Percentiles rank a stretch among this genome's conserved stretches.
Evolutionary conservation across 1,140 invertebrate genomes (phyloP).

Genomic region (Polypedilum pembai): DNA sequence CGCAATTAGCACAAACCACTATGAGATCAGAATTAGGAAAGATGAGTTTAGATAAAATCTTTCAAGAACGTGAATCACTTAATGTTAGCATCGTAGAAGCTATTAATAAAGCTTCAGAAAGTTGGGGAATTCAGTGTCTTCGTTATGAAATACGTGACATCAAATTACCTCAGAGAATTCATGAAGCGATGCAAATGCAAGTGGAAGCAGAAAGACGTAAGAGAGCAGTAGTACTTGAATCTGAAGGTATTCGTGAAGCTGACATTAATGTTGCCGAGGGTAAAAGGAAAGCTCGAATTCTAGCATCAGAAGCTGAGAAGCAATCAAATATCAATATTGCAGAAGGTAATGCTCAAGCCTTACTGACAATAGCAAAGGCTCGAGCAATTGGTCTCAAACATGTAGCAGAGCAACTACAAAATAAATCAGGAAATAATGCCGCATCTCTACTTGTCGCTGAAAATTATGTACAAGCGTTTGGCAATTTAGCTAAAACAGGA

Average conservation of each 20-base stretch:
- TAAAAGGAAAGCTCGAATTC: conserved; percentile 80
- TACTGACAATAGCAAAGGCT: conserved; percentile 77
- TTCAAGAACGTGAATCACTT: conserved; percentile 89
- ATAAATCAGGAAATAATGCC: conserved; percentile 68
- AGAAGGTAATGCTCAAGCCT: conserved; percentile 76
- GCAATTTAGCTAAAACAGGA: conserved; percentile 83
- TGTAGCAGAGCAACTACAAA: conserved; percentile 59
- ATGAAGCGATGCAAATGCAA: conserved; percentile 99
- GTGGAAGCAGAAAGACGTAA: conserved; percentile 97
- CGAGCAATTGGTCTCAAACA: conserved; percentile 68
- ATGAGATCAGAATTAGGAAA: conserved; percentile 98
- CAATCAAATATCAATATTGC: conserved; percentile 85
- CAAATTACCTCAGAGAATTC: conserved; percentile 75
- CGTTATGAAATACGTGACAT: conserved; percentile 83
- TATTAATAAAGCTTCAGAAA: conserved; percentile 95
- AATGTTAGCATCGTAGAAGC: conserved; percentile 95
- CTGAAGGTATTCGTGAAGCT: conserved; percentile 88
- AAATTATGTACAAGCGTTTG: conserved; percentile 90
- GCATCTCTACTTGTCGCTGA: conserved; percentile 89
- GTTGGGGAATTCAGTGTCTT: conserved; percentile 96
- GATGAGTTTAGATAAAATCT: conserved; percentile 96
- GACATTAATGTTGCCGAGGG: conserved; percentile 98
- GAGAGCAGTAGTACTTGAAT: conserved; percentile 92
- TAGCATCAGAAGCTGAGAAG: conserved; percentile 86
- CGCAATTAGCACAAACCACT: conserved; percentile 96